A percentile compares a stretch with the other conserved stretches of the same genome.
phyloP scores from a whole-genome alignment of 2,113 vertebrate genomes.

The Boulengeromyrus knoepffleri region DNA sequence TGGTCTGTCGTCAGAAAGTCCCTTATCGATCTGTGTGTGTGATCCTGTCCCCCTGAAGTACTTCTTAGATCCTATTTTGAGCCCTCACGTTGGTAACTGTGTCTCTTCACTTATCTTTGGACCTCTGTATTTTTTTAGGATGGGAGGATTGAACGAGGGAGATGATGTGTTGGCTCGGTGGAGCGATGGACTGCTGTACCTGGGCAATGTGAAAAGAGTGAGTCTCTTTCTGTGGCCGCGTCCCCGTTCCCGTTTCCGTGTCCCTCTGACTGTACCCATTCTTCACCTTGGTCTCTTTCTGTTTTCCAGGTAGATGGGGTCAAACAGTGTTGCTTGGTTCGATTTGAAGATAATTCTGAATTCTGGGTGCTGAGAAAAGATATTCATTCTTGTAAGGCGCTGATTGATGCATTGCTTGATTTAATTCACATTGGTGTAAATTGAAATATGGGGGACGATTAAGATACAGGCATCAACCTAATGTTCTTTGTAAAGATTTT shows the following conservation, averaged over 20 bases:
- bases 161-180: conserved; percentile 87
- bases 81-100: not conserved
- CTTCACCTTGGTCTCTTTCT: conserved; percentile 27
- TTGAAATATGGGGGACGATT: not conserved
- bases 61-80: not conserved
- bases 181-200: conserved; percentile 85
- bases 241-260: not conserved
- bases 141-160: conserved; percentile 78
- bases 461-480: not conserved
- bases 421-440: not conserved
- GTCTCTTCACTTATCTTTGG: not conserved
- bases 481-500: not conserved
- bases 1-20: not conserved
- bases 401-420: conserved; percentile 8
- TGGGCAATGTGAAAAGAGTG: conserved; percentile 87
- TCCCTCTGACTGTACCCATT: not conserved
- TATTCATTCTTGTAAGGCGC: conserved; percentile 77
- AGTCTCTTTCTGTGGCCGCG: conserved; percentile 27
- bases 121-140: conserved; percentile 44
- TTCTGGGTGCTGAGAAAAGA: conserved; percentile 90
- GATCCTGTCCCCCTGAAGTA: not conserved
- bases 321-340: conserved; percentile 79
- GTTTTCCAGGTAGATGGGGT: conserved; percentile 73
- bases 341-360: conserved; percentile 88
- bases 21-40: not conserved